Base-by-base conservation (phyloP, 2,113 vertebrate genomes). In the Etheostoma cragini region DNA sequence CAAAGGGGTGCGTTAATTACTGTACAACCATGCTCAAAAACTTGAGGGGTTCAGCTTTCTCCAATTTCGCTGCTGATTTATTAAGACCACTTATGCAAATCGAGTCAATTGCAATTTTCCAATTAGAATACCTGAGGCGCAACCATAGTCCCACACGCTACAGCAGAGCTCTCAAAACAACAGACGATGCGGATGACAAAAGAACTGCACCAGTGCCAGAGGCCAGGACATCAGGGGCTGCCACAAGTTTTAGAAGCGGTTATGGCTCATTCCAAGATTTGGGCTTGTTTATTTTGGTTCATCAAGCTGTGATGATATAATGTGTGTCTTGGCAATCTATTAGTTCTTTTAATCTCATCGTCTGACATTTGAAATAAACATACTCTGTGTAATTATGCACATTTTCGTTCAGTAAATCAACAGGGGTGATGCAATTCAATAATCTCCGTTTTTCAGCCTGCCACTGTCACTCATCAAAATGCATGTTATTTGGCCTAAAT, bases 21-120 rank as follows among this genome's bases (percentile, higher is more conserved):
- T 42, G 10, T 42, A 42, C 70, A 82, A 58, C 68, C 67, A 60
- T 58, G 56, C 78, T 64, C 19, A 74, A 81, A 88, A 88, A 86
- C 77, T 72, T 76, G 53, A 86, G 61, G 50, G 56, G 47, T 82
- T 72, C 57, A 62, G 83, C 72, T 92, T 90, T 87, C 88, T 85
- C 70, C 70, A 80, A 75, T 86, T 89, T 80, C 81, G 75, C 78
- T 84, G 50, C 75, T 86, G 87, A 89, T 91, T 93, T 93, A 91
- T 92, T 91, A 92, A 87, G 83, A 86, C 89, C 87, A 89, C 88
- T 93, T 91, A 90, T 91, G 89, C 90, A 93, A 93, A 93, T 91
- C 26, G 21, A 83, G 85, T 88, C 87, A 78, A 87, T 85, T 82
- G 90, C 89, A 89, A 87, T 91, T 86, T 89, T 91, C 85, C 88